Conservation (phyloP, 2,113 vertebrate genomes). For the Odocoileus hemionus region DNA sequence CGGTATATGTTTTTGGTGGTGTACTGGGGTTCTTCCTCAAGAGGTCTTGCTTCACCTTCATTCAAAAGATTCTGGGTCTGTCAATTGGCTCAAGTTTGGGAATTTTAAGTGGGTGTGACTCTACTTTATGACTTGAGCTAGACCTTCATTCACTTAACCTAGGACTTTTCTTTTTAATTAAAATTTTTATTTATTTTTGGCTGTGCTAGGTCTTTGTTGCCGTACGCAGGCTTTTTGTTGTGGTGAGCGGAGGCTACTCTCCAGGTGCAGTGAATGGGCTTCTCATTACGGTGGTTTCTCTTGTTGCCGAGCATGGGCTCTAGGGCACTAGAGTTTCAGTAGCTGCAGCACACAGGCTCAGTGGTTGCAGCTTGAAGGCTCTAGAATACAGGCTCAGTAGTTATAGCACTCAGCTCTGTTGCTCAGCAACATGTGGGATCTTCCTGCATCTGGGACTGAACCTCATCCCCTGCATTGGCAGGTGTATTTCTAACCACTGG, state of each 20-base stretch:
- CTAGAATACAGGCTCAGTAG: rapidly evolving
- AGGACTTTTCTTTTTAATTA: background rate
- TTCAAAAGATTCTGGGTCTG: background rate
- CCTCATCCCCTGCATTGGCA: background rate
- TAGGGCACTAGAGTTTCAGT: background rate
- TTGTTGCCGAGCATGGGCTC: background rate
- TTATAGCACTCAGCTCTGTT: background rate
- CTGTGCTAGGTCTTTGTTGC: background rate
- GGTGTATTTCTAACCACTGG: background rate
- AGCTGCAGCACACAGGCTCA: background rate
- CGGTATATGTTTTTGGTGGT: background rate
- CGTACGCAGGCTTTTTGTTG: background rate
- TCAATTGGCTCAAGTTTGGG: background rate
- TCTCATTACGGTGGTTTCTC: background rate
- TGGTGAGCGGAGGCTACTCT: too few relatives aligned
- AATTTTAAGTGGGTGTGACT: background rate
- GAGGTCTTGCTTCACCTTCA: background rate
- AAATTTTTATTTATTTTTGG: background rate
- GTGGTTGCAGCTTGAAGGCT: background rate
- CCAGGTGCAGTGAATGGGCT: background rate
- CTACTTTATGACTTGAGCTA: background rate
- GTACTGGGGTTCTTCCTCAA: background rate
- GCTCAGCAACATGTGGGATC: background rate
- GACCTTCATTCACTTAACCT: background rate
- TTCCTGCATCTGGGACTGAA: too few relatives aligned